These are phyloP conservation scores for Sapayoa aenigma DNA, from an alignment of 2,113 vertebrate genomes.

Conservation along the genomic window DNA sequence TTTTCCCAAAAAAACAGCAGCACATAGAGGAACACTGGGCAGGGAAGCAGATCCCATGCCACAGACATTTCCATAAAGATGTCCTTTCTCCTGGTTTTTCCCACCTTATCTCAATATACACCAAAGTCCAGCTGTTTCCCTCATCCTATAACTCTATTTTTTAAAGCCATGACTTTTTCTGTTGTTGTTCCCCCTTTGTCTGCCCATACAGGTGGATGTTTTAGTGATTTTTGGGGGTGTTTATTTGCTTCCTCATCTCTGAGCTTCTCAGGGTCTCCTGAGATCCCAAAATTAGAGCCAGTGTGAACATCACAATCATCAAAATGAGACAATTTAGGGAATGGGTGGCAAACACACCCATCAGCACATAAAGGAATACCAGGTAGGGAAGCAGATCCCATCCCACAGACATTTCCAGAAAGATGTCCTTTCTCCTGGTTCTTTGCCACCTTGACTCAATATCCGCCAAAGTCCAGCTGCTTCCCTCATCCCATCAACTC, in stretches of 20 bases:
- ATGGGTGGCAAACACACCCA: no score
- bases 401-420: rapidly evolving
- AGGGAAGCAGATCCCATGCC: not conserved
- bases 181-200: no score
- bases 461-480: not conserved
- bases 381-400: not conserved
- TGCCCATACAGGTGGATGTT: no score
- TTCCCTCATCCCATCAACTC: not conserved
- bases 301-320: no score
- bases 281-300: no score
- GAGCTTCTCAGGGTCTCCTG: no score
- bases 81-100: not conserved
- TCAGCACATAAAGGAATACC: no score
- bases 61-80: not conserved
- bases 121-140: not conserved
- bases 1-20: not conserved
- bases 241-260: no score
- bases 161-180: not conserved
- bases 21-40: no score
- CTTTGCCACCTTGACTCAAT: not conserved
- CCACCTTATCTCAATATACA: not conserved
- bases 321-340: no score
- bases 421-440: not conserved
- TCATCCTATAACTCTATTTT: not conserved
- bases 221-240: no score